A percentile compares a stretch with the other conserved stretches of the same genome.
Evolutionary conservation across 2,888 invertebrate species (phyloP).

Genomic region (Girardia tigrina): DNA sequence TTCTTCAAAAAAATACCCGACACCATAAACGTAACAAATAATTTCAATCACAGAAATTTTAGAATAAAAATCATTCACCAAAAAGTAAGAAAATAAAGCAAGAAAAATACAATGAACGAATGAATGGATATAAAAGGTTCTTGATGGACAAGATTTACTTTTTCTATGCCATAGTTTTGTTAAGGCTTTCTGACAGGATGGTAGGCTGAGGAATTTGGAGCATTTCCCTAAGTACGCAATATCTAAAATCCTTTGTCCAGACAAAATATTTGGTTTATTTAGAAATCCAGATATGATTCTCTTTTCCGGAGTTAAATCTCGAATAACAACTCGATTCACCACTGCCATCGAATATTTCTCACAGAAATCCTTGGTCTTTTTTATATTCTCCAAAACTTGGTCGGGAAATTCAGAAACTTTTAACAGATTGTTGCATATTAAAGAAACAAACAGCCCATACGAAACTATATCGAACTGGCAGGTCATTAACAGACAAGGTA

Average conservation of each 20-base stretch:
- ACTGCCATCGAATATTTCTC: background rate
- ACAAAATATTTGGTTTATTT: constrained; percentile 13
- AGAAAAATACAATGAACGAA: constrained; percentile 18
- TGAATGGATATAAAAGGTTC: constrained; percentile 16
- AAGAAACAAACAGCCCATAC: background rate
- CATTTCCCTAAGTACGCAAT: constrained; percentile 15
- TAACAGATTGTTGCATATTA: background rate
- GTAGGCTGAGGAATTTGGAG: constrained; percentile 26
- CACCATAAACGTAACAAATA: constrained; percentile 21
- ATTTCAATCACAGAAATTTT: constrained; percentile 3
- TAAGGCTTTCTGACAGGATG: constrained; percentile 28
- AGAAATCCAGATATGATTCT: constrained; percentile 4
- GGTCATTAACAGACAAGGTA: background rate
- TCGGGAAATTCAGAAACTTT: background rate
- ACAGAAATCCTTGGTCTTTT: background rate
- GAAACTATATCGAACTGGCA: background rate
- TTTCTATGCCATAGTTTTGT: constrained; percentile 24
- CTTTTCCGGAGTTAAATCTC: background rate
- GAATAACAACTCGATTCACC: background rate
- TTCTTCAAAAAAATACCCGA: constrained; percentile 28
- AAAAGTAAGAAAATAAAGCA: constrained; percentile 26
- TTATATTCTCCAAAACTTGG: background rate
- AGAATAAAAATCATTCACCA: background rate
- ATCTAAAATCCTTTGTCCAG: constrained; percentile 23
- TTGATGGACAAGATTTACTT: background rate